phyloP scores from a whole-genome alignment of 2,113 vertebrate genomes.

The Amphiprion ocellaris region DNA sequence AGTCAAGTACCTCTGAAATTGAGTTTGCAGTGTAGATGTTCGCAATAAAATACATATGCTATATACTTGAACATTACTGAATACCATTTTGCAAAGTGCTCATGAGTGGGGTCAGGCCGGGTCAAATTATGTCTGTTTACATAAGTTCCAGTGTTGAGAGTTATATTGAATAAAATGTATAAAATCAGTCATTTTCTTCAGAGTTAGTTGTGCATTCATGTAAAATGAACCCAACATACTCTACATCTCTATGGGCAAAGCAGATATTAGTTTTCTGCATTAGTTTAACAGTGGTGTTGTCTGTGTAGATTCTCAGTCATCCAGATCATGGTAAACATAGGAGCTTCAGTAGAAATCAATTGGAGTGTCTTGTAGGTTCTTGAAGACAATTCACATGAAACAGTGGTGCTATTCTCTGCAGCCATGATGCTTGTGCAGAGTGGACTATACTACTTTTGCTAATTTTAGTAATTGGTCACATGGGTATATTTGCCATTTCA shows the following conservation, averaged over 20 bases:
- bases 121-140: slow-evolving; percentile 3
- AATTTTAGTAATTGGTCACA: slow-evolving; percentile 16
- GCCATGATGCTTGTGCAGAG: slow-evolving; percentile 1
- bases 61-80: neutral
- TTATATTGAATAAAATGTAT: slow-evolving; percentile 9
- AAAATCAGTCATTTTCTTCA: neutral
- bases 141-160: neutral
- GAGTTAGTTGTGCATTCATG: slow-evolving; percentile 4
- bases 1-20: slow-evolving; percentile 2
- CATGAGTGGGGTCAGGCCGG: neutral
- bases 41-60: no score
- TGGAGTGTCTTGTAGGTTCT: no score
- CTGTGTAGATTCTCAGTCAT: no score
- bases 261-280: neutral
- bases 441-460: neutral
- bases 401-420: neutral
- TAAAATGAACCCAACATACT: neutral
- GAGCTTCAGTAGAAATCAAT: no score
- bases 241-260: neutral
- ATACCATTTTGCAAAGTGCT: slow-evolving; percentile 1
- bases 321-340: no score
- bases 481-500: neutral
- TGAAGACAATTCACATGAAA: neutral
- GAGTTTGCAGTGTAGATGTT: neutral
- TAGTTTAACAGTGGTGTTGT: neutral